Evolutionary conservation across 2,113 vertebrate species (phyloP).

Genomic region (Panurus biarmicus): DNA sequence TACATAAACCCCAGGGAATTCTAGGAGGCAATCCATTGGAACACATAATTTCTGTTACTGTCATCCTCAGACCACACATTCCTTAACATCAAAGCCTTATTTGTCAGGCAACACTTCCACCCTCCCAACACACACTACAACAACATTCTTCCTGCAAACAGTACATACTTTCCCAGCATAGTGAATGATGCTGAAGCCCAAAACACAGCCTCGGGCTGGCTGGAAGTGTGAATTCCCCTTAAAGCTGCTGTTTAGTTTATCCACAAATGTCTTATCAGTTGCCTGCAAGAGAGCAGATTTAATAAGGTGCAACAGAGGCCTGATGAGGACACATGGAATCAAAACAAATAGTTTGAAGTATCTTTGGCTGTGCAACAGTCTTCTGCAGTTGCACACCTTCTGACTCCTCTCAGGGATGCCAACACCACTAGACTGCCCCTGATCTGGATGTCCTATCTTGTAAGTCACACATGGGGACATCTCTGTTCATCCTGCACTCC

Average conservation of each 20-base stretch:
- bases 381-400: not conserved
- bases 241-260: slow-evolving; percentile 72
- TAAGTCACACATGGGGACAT: not conserved
- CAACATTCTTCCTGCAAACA: not conserved
- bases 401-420: not conserved
- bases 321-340: not conserved
- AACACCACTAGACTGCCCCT: not conserved
- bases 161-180: slow-evolving; percentile 76
- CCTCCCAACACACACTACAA: not conserved
- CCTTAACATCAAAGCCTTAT: not conserved
- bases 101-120: not conserved
- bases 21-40: not conserved
- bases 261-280: slow-evolving; percentile 73
- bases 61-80: not conserved
- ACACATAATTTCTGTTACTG: not conserved
- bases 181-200: slow-evolving; percentile 69
- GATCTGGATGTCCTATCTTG: not conserved
- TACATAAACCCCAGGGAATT: not conserved
- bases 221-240: slow-evolving; percentile 66
- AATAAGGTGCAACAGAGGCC: not conserved
- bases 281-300: slow-evolving; percentile 58
- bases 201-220: slow-evolving; percentile 32
- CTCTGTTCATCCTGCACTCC: not conserved
- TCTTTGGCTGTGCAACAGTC: not conserved
- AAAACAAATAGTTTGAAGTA: not conserved